Base-by-base conservation (phyloP, 2,888 invertebrate species). In the Rhimphoctona megacephalus region DNA sequence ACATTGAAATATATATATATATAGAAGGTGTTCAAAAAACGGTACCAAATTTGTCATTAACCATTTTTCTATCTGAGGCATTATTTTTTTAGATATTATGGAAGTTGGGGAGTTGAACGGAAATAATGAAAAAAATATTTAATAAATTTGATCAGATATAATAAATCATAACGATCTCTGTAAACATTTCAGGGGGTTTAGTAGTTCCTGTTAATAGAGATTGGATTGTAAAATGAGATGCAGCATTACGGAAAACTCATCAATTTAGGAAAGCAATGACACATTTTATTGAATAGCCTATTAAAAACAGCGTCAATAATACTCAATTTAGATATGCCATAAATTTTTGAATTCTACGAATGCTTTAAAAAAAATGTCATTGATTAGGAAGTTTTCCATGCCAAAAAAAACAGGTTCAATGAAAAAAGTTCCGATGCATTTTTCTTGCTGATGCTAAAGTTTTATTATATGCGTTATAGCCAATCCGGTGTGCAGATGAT, bases 21-120 rank as follows among this genome's bases (percentile, higher is more conserved):
- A 57, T 57, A 61, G 30, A 61, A 17, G 61, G 61, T 61, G 61
- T 30, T 61, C 30, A 30, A 30, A 61, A 61, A 61, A 61, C 61
- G 61, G 30, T 61, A 61, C 17, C 7, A 2, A 30, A 61, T 61
- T 61, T 17, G 61, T 30, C 30, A 30, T 61, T 25, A 25, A 17
- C 30, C 19, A 49, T 49, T 49, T 49, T 49, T 49, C 7, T 19
- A 49, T 49, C 49, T 0, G 1, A 17, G 17, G 6, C 22, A 61
- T 5, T 30, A 17, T 61, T 61, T 17, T n/a, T 30, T 6, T 1
- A 61, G 14, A 30, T 30, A 30, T 61, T 61, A 17, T 17, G 1
- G 6, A 17, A 30, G 61, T 6, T 17, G 6, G 17, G 30, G 14
- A 11, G 3, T 57, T 7, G 22, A 3, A 8, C 6, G 30, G 25